Percentiles rank a stretch among this genome's conserved stretches.
These are phyloP conservation scores for Gopherus evgoodei DNA, from an alignment of 2,113 vertebrate species.

Conservation along the genomic window DNA sequence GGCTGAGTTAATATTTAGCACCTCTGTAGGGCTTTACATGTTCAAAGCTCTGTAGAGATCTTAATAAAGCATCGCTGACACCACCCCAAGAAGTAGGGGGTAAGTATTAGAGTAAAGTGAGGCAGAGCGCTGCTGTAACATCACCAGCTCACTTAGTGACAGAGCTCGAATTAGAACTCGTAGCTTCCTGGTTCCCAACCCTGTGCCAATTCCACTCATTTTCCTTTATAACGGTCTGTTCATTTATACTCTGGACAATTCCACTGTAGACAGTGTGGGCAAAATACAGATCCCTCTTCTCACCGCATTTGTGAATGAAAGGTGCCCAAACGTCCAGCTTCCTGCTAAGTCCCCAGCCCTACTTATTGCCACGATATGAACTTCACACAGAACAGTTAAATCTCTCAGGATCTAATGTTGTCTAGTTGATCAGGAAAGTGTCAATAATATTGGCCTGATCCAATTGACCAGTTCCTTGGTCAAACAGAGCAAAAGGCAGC, in stretches of 20 bases:
- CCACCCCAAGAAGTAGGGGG: neutral
- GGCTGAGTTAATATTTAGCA: neutral
- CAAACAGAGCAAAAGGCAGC: neutral
- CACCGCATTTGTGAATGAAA: neutral
- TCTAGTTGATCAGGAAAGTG: neutral
- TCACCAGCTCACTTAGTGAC: neutral
- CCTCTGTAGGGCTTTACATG: neutral
- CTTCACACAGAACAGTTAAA: neutral
- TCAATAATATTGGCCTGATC: neutral
- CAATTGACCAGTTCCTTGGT: neutral
- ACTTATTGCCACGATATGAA: neutral
- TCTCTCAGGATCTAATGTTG: neutral
- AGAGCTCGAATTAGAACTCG: neutral
- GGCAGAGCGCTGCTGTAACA: neutral
- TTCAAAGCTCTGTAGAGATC: neutral
- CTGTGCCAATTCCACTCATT: neutral
- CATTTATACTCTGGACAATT: neutral
- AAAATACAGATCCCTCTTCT: neutral
- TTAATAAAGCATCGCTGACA: neutral
- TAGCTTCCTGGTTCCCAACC: neutral
- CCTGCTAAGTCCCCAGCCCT: neutral
- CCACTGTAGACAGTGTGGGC: neutral
- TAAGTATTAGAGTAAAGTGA: neutral
- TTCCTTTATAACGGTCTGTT: neutral
- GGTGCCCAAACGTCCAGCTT: neutral